Percentiles rank a stretch among this genome's conserved stretches.
Conservation (phyloP, 1,140 invertebrate genomes). For the Physella acuta region DNA sequence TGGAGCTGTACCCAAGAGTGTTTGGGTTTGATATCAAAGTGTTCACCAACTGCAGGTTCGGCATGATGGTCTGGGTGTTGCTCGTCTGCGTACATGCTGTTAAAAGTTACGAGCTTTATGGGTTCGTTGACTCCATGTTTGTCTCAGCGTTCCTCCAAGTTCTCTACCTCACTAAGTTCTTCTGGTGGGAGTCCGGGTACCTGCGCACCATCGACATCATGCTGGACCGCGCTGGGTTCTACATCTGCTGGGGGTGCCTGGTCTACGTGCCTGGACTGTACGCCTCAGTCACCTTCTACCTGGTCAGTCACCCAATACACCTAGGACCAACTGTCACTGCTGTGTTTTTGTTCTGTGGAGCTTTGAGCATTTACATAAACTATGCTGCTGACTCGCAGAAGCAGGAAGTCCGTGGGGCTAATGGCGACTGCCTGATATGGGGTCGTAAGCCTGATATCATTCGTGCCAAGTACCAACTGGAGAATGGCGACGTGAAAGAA, state of each 20-base stretch:
- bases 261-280: slow-evolving; percentile 66
- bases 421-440: slow-evolving; percentile 64
- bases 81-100: slow-evolving; percentile 59
- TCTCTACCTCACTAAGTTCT: slow-evolving; percentile 68
- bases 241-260: slow-evolving; percentile 67
- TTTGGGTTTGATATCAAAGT: slow-evolving; percentile 59
- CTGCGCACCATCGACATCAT: slow-evolving; percentile 69
- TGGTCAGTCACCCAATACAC: slow-evolving; percentile 61
- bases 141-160: slow-evolving; percentile 61
- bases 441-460: slow-evolving; percentile 62
- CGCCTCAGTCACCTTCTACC: slow-evolving; percentile 63
- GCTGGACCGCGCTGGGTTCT: slow-evolving; percentile 67
- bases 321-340: slow-evolving; percentile 48
- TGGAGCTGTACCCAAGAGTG: slow-evolving; percentile 65
- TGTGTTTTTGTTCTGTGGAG: slow-evolving; percentile 59
- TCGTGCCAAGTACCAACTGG: slow-evolving; percentile 57
- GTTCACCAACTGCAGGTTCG: slow-evolving; percentile 63
- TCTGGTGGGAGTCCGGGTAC: slow-evolving; percentile 69
- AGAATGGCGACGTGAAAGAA: slow-evolving; percentile 48
- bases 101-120: slow-evolving; percentile 58
- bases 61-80: slow-evolving; percentile 67
- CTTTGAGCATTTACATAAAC: slow-evolving; percentile 60
- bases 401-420: slow-evolving; percentile 58
- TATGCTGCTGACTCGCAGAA: slow-evolving; percentile 64
- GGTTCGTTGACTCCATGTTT: slow-evolving; percentile 61